Evolutionary conservation across 1,140 invertebrate genomes (phyloP).

Genomic region (Tyrophagus putrescentiae): DNA sequence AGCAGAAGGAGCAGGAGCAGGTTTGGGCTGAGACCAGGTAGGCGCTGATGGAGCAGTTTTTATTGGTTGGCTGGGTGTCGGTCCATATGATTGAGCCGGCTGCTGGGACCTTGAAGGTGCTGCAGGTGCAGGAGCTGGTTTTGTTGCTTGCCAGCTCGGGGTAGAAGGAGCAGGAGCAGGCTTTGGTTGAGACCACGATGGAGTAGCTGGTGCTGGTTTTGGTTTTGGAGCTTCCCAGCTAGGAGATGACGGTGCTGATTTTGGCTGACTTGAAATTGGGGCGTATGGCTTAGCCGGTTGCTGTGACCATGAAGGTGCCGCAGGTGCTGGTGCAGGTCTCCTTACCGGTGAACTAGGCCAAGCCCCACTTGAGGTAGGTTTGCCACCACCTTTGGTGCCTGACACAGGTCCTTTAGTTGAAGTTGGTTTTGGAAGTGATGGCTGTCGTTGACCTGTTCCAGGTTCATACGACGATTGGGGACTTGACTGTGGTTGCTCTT

Average conservation of each 20-base stretch:
- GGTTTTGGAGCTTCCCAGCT: background rate
- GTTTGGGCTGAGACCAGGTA: too few relatives aligned
- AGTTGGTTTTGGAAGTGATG: constrained; percentile 18
- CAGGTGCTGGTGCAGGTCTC: background rate
- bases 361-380: background rate
- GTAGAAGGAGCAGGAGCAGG: constrained; percentile 6
- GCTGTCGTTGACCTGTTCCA: background rate
- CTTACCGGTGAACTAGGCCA: background rate
- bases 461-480: background rate
- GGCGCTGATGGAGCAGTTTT: too few relatives aligned
- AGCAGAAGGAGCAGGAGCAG: constrained; percentile 26
- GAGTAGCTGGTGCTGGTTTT: constrained; percentile 1
- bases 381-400: background rate
- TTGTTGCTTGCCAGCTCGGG: constrained; percentile 1
- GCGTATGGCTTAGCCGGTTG: constrained; percentile 3
- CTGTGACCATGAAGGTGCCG: background rate
- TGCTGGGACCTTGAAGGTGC: constrained; percentile 17
- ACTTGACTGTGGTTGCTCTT: constrained; percentile 4
- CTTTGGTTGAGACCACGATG: background rate
- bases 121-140: constrained; percentile 15
- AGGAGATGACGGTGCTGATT: background rate
- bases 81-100: background rate
- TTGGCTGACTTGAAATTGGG: background rate
- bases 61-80: background rate
- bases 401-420: background rate